Evolutionary conservation across 1,140 invertebrate species (phyloP), one percentile per base, ranked within the genome.

Genomic region (Penaeus vannamei): DNA sequence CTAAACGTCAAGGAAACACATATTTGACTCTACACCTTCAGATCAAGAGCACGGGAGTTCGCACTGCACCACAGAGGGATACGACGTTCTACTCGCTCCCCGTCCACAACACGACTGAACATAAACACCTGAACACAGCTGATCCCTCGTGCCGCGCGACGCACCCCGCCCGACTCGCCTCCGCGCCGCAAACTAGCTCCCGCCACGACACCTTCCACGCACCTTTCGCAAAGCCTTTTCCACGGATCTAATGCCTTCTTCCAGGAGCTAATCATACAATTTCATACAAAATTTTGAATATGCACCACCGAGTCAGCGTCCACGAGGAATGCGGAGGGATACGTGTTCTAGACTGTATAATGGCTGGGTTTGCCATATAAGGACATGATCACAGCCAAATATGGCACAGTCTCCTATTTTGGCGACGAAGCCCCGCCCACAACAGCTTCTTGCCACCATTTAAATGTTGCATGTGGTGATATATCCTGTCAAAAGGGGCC

Each of bases 331-430:
- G 76, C 84, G 81, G 81, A 83, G 84, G 60, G 84, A 86, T 89
- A 91, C 87, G 64, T 89, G 83, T 91, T 89, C 76, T 89, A 77
- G 83, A 79, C 84, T 89, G 83, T 89, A 84, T 91, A 86, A 89
- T 86, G 90, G 84, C 90, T 82, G 84, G 62, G 87, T 91, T 91
- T 86, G 87, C 90, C 90, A 91, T 89, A 91, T 91, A 89, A 91
- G 90, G 90, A 69, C 85, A 91, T 86, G 64, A 81, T 86, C 87
- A 89, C 29, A 17, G 29, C 90, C 90, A 85, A 86, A 91, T 91
- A 86, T 86, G 90, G 90, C 60, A 87, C 82, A 89, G 83, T 26
- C 87, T 84, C 87, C 87, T 84, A 85, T 84, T 84, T 59, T 84
- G 87, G 87, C 64, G 62, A 61, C 29, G 53, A 62, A 62, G 87